Evolutionary conservation across 2,797 vertebrate species (phyloP), one percentile per base, ranked within the genome.

Genomic region (Xerus rutilus): DNA sequence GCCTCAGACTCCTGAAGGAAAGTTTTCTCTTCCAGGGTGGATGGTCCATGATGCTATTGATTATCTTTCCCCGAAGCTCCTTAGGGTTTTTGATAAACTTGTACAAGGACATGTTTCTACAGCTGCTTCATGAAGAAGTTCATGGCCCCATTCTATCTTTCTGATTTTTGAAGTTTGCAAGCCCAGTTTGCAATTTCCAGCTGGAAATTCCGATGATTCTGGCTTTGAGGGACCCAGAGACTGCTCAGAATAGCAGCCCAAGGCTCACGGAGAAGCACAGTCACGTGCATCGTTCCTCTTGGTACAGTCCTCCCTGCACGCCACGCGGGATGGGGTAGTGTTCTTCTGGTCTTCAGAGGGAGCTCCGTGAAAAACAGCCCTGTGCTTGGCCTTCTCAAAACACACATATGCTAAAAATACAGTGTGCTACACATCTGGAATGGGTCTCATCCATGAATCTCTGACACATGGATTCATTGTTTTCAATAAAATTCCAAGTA

Each of bases 391-490:
- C 59, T 52, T 69, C 43, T 39, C 64, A 12, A 45, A 59, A 59
- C 54, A 47, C 39, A 30, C 70, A 9, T 5, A 25, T 0, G 1
- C 95, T 91, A 84, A 78, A 85, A 88, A 49, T 43, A 64, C 65
- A 69, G 59, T 54, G 35, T n/a, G 64, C 57, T 7, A 13, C 94
- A 97, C 98, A 98, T 98, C 98, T 98, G 98, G 98, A 97, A 97
- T 2, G 67, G 4, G 96, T 98, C 98, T 98, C 97, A 52, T 47
- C 94, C 81, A 45, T 91, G 98, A 93, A 93, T 84, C 95, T 96
- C 97, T 11, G 35, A 97, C 96, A 86, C 98, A 97, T 97, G 98
- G 96, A 97, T 96, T 98, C 98, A 98, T 97, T 98, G 98, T 97
- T 98, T 97, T 96, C 94, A 14, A 98, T 96, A 98, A 97, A 98